Evolutionary conservation across 2,797 vertebrate species (phyloP), one percentile per base, ranked within the genome.

Genomic region (Xyrichtys novacula): DNA sequence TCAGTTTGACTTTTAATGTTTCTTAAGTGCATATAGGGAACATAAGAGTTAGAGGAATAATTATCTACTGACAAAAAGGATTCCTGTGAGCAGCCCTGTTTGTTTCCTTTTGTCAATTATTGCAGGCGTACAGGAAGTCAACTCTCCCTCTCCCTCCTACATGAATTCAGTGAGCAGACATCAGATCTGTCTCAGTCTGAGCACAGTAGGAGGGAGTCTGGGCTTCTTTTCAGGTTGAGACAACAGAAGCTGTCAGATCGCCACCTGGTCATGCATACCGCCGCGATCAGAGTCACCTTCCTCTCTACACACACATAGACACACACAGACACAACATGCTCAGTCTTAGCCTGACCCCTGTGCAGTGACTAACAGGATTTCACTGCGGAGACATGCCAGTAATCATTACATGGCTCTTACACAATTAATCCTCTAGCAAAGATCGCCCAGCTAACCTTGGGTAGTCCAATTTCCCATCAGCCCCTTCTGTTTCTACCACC

Each of bases 401-500:
- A 84, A 92, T 93, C 92, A 93, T 93, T 91, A 91, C 90, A 88
- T 85, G 90, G 82, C 86, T 92, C 91, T 94, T 91, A 91, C 85
- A 89, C 91, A 93, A 93, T 93, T 91, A 93, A 93, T 93, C 90
- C 88, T 74, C 80, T 46, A 57, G 86, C 81, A 83, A 90, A 89
- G 85, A 89, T 88, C 52, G 71, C 76, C 75, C 70, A 69, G 85
- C 80, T 89, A 93, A 91, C 91, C 91, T 91, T 82, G 84, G 87
- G 79, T 81, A 44, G 74, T 87, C 86, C 86, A 88, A 83, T 87
- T 88, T 92, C 85, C 88, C 84, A 85, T 83, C 83, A 76, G 77
- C 74, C 63, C 86, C 82, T 80, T 78, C 87, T 89, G 88, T 81
- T 81, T 84, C 76, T 72, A 80, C 84, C 85, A 84, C 81, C 86